Evolutionary conservation across 2,888 invertebrate genomes (phyloP).

Genomic region (Diploptera punctata): DNA sequence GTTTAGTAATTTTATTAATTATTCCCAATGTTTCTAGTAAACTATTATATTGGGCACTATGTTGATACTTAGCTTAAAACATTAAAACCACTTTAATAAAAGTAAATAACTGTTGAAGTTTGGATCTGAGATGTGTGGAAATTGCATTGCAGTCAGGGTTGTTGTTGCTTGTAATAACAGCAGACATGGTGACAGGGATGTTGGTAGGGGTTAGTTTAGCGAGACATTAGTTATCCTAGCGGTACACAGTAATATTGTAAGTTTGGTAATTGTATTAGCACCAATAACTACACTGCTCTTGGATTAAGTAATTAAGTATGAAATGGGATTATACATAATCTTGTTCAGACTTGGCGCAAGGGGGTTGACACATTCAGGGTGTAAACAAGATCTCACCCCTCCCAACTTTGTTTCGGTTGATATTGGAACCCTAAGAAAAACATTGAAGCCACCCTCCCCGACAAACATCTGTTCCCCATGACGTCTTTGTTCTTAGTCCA

Average conservation of each 20-base stretch:
- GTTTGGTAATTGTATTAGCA: constrained; percentile 34
- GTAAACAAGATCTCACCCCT: constrained; percentile 9
- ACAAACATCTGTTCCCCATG: constrained; percentile 5
- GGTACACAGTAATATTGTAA: constrained; percentile 28
- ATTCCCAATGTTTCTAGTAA: too few relatives aligned
- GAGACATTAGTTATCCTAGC: constrained; percentile 33
- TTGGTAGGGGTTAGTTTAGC: constrained; percentile 24
- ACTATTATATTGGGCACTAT: too few relatives aligned
- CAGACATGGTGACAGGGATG: not conserved
- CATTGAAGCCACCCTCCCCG: not conserved
- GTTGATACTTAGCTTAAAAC: too few relatives aligned
- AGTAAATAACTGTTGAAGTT: too few relatives aligned
- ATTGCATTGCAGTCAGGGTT: too few relatives aligned
- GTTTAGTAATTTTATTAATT: too few relatives aligned
- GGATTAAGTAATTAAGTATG: constrained; percentile 37
- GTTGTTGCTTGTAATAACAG: not conserved
- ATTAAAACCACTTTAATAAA: too few relatives aligned
- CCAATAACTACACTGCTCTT: constrained; percentile 16
- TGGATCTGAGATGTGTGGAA: too few relatives aligned
- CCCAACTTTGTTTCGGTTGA: constrained; percentile 1
- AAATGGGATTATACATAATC: constrained; percentile 37
- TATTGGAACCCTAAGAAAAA: constrained; percentile 11
- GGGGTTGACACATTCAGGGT: constrained; percentile 17
- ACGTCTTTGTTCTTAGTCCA: not conserved
- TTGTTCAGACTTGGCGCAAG: constrained; percentile 9